A percentile compares a stretch with the other conserved stretches of the same genome.
phyloP scores from a whole-genome alignment of 2,888 invertebrate species.

The Branchellion lobata region DNA sequence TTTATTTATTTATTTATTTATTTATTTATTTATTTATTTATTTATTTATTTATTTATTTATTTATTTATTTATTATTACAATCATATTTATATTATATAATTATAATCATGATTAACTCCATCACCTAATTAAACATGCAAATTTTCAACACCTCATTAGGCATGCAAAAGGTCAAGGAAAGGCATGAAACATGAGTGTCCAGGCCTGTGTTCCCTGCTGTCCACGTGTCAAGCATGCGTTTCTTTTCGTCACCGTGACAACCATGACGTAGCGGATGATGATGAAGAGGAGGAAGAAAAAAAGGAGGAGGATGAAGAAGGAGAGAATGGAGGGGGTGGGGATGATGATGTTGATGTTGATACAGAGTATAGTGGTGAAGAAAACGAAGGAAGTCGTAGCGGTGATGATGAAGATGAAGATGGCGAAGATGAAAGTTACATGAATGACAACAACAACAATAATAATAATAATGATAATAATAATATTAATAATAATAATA shows the following conservation, averaged over 20 bases:
- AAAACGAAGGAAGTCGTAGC: not conserved
- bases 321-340: not conserved
- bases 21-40: too few species aligned
- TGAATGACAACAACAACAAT: not conserved
- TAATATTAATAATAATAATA: too few species aligned
- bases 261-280: not conserved
- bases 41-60: too few species aligned
- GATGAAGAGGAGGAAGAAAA: too few species aligned
- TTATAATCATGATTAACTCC: too few species aligned
- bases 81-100: too few species aligned
- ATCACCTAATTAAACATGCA: too few species aligned
- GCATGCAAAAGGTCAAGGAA: not conserved
- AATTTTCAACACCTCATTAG: not conserved
- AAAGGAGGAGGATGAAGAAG: not conserved
- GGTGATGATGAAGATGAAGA: not conserved
- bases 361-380: not conserved
- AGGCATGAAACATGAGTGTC: constrained; percentile 55
- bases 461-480: not conserved
- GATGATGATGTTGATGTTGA: not conserved
- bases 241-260: constrained; percentile 64
- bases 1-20: too few species aligned
- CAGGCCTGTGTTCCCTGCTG: constrained; percentile 77
- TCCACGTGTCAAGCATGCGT: constrained; percentile 87
- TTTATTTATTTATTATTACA: too few species aligned
- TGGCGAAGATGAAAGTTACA: not conserved